Base-by-base conservation (phyloP, 2,888 invertebrate species). In the Lordiphosa andalusiaca region DNA sequence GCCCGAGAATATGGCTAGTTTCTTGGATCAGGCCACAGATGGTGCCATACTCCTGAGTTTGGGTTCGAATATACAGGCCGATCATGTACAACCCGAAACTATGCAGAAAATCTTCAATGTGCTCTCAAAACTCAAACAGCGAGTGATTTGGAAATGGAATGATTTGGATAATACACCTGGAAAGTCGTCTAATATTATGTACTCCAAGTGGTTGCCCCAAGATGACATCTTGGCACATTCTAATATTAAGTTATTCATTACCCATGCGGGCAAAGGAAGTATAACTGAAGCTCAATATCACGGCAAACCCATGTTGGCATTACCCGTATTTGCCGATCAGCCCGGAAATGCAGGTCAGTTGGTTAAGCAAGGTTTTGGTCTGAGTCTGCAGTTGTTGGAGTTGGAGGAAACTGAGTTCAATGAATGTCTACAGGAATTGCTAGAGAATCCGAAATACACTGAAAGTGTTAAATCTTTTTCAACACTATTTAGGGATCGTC, bases 61-160 rank as follows among this genome's bases (percentile, higher is more conserved):
- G 52, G 90, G 90, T n/a, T 88, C 90, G 1, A 89, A 90, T 56
- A 66, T 89, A 1, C 76, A 84, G 44, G 70, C 69, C 3, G 50
- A 67, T 2, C 70, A 72, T 5, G 77, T 94, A 57, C 90, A 92
- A 0, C 69, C 73, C 0, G 90, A 91, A 0, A 91, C 91, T 65
- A 87, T 89, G 25, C 81, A 91, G 23, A 90, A 89, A 1, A 90
- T 94, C 36, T 86, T 92, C 6, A 91, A 91, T 39, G 91, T 91
- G 3, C 92, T 94, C 37, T 87, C 91, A 0, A 90, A 90, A 52
- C 73, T 93, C 0, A 92, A 92, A 53, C 91, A 93, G 60, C 47
- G 59, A 1, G 74, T 94, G 0, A 74, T 94, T 7, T 93, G 93
- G 93, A 94, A 94, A 88, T 94, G 92, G 92, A 93, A 93, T 69